phyloP scores from a whole-genome alignment of 2,113 vertebrate genomes.

The Podocnemis expansa region DNA sequence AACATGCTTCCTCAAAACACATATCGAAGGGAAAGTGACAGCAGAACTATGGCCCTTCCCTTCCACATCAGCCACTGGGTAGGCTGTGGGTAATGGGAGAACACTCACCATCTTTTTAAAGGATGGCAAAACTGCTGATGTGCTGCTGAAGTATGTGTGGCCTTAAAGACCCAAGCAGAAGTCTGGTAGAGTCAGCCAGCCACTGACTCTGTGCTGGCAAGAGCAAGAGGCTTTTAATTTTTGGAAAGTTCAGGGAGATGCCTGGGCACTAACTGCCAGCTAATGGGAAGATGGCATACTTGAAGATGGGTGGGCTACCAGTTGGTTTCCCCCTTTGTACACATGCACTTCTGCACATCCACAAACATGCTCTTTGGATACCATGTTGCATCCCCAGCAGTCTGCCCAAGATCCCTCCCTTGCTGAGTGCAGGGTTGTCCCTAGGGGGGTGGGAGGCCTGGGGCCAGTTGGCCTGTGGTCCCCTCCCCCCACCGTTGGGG shows the following conservation, averaged over 20 bases:
- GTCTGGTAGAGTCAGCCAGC: neutral
- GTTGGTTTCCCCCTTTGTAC: neutral
- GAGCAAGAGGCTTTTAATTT: neutral
- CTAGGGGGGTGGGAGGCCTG: too few relatives aligned
- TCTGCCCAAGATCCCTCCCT: neutral
- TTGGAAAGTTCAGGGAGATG: neutral
- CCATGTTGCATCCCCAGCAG: neutral
- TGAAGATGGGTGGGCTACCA: neutral
- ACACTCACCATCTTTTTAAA: neutral
- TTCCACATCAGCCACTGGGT: neutral
- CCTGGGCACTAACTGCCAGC: neutral
- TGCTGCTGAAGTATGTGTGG: neutral
- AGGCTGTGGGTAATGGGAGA: neutral
- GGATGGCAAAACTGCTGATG: neutral
- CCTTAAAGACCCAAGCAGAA: fast-evolving
- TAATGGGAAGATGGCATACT: neutral
- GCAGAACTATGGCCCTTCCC: neutral
- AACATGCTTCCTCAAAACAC: neutral
- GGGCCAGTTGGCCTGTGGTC: too few relatives aligned
- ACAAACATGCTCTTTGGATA: neutral
- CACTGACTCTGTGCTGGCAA: too few relatives aligned
- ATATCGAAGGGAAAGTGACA: neutral
- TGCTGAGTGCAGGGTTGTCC: neutral
- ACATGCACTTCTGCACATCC: neutral
- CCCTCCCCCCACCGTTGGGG: too few relatives aligned